Evolutionary conservation across 2,888 invertebrate genomes (phyloP).

Genomic region (Exocentrus adspersus): DNA sequence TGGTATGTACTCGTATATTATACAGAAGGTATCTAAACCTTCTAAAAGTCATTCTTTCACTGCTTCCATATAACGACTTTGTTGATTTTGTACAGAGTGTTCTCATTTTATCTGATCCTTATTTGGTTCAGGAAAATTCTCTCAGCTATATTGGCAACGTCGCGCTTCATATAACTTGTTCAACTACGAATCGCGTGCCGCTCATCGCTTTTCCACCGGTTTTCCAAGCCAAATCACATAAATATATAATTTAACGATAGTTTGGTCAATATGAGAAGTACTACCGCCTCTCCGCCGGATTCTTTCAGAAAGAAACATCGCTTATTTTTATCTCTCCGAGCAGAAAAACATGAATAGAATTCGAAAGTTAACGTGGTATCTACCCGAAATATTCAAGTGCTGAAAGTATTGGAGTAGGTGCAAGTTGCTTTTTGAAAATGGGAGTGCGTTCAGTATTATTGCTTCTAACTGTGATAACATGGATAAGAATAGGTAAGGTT

Average conservation of each 20-base stretch:
- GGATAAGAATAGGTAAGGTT: constrained; percentile 11
- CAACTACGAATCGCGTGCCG: neutral
- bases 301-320: neutral
- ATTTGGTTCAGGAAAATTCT: too few species aligned
- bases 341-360: constrained; percentile 6
- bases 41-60: too few species aligned
- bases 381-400: too few species aligned
- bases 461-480: neutral
- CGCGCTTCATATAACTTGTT: neutral
- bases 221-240: constrained; percentile 2
- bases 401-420: too few species aligned
- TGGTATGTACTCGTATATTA: too few species aligned
- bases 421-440: neutral
- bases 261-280: constrained; percentile 9
- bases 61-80: too few species aligned
- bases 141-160: neutral
- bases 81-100: too few species aligned
- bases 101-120: too few species aligned
- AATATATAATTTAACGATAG: constrained; percentile 2
- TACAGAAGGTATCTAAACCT: too few species aligned
- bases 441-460: neutral
- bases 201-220: neutral
- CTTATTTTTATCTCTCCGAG: neutral
- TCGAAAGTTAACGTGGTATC: too few species aligned
- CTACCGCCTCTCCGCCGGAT: neutral